phyloP scores from a whole-genome alignment of 2,797 vertebrate species.

The Peromyscus melanophrys region DNA sequence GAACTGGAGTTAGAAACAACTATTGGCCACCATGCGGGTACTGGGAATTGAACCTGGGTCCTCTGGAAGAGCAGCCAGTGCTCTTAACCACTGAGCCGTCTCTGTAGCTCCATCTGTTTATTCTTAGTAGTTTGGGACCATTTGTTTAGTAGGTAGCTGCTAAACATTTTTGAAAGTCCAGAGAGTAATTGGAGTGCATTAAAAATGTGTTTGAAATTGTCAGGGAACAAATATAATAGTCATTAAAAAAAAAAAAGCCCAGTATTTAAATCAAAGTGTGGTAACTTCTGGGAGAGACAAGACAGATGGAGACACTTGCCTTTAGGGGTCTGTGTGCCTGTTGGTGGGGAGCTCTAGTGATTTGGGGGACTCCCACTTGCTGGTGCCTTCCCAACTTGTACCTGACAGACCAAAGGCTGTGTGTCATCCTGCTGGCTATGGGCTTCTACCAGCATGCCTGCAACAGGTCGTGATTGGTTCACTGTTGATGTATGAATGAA shows the following conservation, averaged over 20 bases:
- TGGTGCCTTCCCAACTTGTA: too few species aligned
- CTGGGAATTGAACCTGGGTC: neutral
- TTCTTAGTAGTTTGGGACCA: neutral
- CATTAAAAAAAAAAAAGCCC: neutral
- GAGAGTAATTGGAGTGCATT: neutral
- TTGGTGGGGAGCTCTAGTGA: too few species aligned
- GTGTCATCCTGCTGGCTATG: fast-evolving
- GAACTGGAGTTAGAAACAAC: neutral
- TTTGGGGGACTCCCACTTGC: neutral
- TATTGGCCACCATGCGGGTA: neutral
- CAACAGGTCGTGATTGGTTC: neutral
- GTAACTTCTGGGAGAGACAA: neutral
- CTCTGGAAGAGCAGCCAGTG: neutral
- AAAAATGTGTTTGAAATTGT: neutral
- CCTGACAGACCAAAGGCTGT: too few species aligned
- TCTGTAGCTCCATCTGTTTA: neutral
- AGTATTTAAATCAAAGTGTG: neutral
- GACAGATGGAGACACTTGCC: fast-evolving
- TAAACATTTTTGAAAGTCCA: neutral
- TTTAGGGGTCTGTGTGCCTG: neutral
- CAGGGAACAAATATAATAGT: neutral
- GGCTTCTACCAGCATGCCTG: neutral
- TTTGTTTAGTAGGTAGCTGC: neutral
- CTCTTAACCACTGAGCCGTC: neutral
- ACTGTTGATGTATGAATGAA: neutral